These are phyloP conservation scores for Peromyscus melanophrys DNA, from an alignment of 2,797 vertebrate genomes.

Conservation along the genomic window DNA sequence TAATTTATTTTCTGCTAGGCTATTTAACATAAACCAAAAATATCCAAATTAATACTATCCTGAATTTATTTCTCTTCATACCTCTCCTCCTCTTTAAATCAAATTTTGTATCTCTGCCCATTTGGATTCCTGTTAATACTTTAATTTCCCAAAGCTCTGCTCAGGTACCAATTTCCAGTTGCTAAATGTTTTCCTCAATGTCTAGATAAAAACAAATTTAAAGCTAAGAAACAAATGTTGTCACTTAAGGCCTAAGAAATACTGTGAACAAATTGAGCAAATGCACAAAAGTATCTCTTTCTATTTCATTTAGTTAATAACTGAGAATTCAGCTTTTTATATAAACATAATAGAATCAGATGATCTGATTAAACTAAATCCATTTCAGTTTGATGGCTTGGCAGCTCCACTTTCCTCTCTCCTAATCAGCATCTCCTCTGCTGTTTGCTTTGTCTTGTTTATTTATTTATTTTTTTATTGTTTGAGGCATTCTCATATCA, in stretches of 20 bases:
- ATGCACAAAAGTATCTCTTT: background rate
- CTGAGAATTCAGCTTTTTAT: background rate
- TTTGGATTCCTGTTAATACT: fast-evolving
- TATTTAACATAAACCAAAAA: background rate
- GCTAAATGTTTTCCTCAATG: background rate
- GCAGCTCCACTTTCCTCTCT: background rate
- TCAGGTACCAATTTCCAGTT: background rate
- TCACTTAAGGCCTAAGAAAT: background rate
- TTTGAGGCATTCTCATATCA: background rate
- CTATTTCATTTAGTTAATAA: background rate
- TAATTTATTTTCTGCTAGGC: fast-evolving
- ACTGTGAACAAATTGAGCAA: background rate
- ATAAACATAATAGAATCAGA: background rate
- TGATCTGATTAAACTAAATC: background rate
- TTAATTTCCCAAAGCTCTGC: background rate
- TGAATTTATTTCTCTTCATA: background rate
- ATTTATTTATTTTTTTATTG: background rate
- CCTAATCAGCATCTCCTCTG: background rate
- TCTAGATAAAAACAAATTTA: background rate
- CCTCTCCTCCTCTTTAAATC: background rate
- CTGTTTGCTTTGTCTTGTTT: background rate
- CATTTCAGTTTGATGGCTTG: fast-evolving
- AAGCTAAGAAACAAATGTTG: background rate
- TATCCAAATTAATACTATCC: background rate
- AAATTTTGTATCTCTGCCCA: background rate